Base-by-base conservation (phyloP, 2,113 vertebrate genomes). In the Eulemur macaco region DNA sequence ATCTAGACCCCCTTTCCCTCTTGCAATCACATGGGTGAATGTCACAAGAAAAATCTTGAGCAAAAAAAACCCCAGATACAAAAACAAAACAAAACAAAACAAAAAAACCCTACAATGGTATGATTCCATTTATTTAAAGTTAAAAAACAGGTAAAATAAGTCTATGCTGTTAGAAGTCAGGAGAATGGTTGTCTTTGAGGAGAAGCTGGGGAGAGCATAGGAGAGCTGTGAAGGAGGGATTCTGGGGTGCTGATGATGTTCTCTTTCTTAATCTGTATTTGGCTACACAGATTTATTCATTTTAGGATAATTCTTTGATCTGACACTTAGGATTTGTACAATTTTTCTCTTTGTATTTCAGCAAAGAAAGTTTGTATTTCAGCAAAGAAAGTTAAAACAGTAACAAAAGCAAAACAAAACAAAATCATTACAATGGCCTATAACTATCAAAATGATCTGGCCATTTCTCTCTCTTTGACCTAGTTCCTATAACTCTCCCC, bases 41-140 rank as follows among this genome's bases (percentile, higher is more conserved):
- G 94, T 39, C 58, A 94, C 37, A 87, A 78, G 69, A 8, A 92
- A 92, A 96, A 56, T 88, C 42, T 76, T 31, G 47, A 94, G 93
- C 29, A 81, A 74, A 94, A 81, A 81, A 69, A 60, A 11, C 34
- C 27, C 18, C 20, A 56, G 23, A 85, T 77, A 37, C 7, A 50
- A 73, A 14, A 66, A 25, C 56, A 21, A 58, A 27, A 54, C 5
- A 18, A 60, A 60, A 60, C 23, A 60, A 60, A 25, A 25, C 21
- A 25, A 60, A 25, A 21, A 58, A 27, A 54, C 5, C 52, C 50
- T 45, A 76, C 29, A 77, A 50, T 34, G 17, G 39, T 50, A 31
- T 6, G 13, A 69, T 69, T 86, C 47, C 25, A 50, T 71, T 93
- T 63, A 31, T 37, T 94, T 83, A 42, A 85, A 84, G 27, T 52